Evolutionary conservation across 2,888 invertebrate species (phyloP).

Genomic region (Notocelia uddmanniana): DNA sequence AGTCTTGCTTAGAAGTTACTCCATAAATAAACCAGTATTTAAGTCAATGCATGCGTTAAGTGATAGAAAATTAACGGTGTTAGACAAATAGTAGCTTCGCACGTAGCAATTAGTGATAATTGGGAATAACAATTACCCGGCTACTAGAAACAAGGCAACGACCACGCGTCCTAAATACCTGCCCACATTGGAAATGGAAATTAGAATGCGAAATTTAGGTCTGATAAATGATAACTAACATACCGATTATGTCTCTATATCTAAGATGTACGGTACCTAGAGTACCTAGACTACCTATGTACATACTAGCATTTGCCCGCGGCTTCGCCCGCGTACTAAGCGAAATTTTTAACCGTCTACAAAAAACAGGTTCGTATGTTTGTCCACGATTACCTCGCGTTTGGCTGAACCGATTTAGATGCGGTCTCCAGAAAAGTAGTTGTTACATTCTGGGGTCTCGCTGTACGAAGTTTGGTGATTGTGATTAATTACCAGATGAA

Average conservation of each 20-base stretch:
- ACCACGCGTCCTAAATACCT: constrained; percentile 28
- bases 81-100: constrained; percentile 16
- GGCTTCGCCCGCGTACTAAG: too few relatives aligned
- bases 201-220: constrained; percentile 33
- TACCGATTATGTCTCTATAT: neutral
- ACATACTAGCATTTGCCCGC: too few relatives aligned
- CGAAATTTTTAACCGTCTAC: too few relatives aligned
- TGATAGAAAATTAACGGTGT: constrained; percentile 24
- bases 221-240: neutral
- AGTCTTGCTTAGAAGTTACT: neutral
- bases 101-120: constrained; percentile 28
- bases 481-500: too few relatives aligned
- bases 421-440: too few relatives aligned
- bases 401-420: too few relatives aligned
- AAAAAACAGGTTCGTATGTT: too few relatives aligned
- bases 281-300: too few relatives aligned
- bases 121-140: constrained; percentile 28
- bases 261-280: neutral
- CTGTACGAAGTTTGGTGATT: too few relatives aligned
- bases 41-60: constrained; percentile 21
- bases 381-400: too few relatives aligned
- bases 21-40: neutral
- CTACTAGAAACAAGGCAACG: constrained; percentile 25
- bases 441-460: too few relatives aligned
- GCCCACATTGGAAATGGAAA: constrained; percentile 38